Percentiles rank a stretch among this genome's conserved stretches.
phyloP scores from a whole-genome alignment of 2,888 invertebrate genomes.

The Nomada lathburiana region DNA sequence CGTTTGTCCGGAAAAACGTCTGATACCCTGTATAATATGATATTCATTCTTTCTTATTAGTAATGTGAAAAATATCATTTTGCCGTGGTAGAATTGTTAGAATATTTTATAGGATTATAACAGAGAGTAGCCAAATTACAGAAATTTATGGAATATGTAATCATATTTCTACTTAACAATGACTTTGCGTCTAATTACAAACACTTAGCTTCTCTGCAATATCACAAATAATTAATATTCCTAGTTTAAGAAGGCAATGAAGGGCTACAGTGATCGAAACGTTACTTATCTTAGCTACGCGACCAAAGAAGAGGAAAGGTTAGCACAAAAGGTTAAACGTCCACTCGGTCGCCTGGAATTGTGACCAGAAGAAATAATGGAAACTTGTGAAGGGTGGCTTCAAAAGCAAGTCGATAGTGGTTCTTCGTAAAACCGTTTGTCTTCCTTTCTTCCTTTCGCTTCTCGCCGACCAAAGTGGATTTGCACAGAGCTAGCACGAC shows the following conservation, averaged over 20 bases:
- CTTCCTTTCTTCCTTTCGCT: constrained; percentile 35
- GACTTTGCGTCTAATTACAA: too few species aligned
- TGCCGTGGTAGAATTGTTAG: too few species aligned
- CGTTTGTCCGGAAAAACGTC: too few species aligned
- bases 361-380: constrained; percentile 52
- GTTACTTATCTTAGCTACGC: constrained; percentile 17
- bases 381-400: constrained; percentile 52
- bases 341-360: not conserved
- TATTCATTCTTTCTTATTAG: too few species aligned
- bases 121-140: too few species aligned
- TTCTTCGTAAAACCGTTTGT: constrained; percentile 56
- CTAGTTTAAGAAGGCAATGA: not conserved
- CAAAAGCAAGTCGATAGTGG: constrained; percentile 25
- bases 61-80: too few species aligned
- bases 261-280: not conserved
- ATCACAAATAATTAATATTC: not conserved
- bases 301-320: not conserved
- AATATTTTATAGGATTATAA: too few species aligned
- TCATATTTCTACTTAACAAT: too few species aligned
- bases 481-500: constrained; percentile 41
- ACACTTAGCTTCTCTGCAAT: too few species aligned
- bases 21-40: too few species aligned
- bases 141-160: too few species aligned
- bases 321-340: constrained; percentile 11
- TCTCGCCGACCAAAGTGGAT: constrained; percentile 50